These are phyloP conservation scores for Metacarcinus magister DNA, from an alignment of 2,888 invertebrate genomes.

Conservation along the genomic window DNA sequence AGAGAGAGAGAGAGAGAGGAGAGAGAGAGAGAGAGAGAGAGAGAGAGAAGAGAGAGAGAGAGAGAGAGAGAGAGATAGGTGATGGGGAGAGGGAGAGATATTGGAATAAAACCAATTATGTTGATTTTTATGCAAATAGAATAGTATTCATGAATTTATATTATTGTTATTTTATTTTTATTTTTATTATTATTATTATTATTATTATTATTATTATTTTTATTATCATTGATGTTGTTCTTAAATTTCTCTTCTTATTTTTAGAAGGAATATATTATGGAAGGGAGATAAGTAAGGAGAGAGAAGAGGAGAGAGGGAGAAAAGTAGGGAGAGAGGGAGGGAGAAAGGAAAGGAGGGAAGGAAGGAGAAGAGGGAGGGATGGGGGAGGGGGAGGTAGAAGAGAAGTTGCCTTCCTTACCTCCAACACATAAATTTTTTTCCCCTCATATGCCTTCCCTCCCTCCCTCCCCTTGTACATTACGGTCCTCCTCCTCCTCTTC, in stretches of 20 bases:
- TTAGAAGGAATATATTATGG: too few relatives aligned
- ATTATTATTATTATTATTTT: constrained; percentile 15
- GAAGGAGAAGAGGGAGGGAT: neutral
- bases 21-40: neutral
- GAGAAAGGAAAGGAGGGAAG: neutral
- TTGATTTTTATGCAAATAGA: neutral
- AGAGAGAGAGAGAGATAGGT: neutral
- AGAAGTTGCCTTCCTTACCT: neutral
- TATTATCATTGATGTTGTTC: neutral
- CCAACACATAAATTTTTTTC: neutral
- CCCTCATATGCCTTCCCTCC: constrained; percentile 37
- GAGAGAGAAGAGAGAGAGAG: neutral
- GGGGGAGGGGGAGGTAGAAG: neutral
- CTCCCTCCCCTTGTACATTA: constrained; percentile 20
- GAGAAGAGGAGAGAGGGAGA: neutral
- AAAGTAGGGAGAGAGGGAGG: neutral
- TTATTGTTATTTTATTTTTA: neutral
- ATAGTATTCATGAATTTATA: neutral
- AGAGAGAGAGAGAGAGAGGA: neutral
- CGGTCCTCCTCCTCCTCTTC: constrained; percentile 3
- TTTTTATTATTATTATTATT: constrained; percentile 15
- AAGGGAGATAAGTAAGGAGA: neutral
- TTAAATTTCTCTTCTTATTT: too few relatives aligned
- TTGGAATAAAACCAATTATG: neutral
- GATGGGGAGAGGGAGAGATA: neutral